Base-by-base conservation (phyloP, 1,140 invertebrate genomes). In the Chionoecetes opilio region DNA sequence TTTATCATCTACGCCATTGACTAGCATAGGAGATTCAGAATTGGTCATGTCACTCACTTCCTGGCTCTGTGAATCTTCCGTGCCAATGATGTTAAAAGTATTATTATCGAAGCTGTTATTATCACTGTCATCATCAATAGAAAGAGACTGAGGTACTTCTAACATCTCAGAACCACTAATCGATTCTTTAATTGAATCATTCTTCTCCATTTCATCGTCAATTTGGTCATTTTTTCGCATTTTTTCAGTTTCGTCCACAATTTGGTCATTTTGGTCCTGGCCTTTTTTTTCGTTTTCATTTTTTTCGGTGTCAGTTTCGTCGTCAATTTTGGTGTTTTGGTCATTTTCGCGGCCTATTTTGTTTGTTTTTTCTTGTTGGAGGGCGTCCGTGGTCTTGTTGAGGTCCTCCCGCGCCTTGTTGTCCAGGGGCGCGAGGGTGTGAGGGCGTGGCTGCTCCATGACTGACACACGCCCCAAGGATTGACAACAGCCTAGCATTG, bases 11-110 rank as follows among this genome's bases (percentile, higher is more conserved):
- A 86, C 41, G 85, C 92, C 94, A 37, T 86, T 85, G 31, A 87
- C 29, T 5, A 31, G 82, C 29, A 82, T 75, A 8, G 37, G 85
- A 8, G 89, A 95, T 26, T 95, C 95, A n/a, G 94, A 92, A 53
- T 95, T 93, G 0, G 95, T 95, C 17, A 95, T 31, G 37, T 95
- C 95, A 37, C 95, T 95, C 3, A 87, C 46, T 41, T 95, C 95
- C 75, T 95, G 95, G 82, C 95, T 95, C 53, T 95, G 89, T 17
- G 95, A 95, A 75, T 95, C 94, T 63, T 95, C 95, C 17, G 95
- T 93, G 34, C 92, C 91, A 11, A 95, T 95, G 9, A 95, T 93
- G 82, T 95, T 95, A 37, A 95, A 95, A 11, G 95, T 95, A 53
- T 95, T 95, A 31, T 95, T 95, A 87, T 95, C 95, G 29, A 95